Conservation (phyloP, 2,113 vertebrate species). For the Scytalopus superciliaris region DNA sequence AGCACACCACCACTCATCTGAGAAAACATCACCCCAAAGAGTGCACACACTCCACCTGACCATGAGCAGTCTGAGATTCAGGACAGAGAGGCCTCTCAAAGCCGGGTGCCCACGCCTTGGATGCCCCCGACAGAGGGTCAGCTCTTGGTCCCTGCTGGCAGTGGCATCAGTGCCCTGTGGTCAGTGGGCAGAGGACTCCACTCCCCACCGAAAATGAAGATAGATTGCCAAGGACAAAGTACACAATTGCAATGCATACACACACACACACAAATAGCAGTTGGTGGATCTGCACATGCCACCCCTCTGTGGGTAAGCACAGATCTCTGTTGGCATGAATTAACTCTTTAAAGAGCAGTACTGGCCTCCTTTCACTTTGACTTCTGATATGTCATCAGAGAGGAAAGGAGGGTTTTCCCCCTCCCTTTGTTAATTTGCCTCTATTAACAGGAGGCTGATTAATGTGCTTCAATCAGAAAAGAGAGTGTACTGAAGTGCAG, state of each 20-base stretch:
- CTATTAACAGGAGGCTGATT: background rate
- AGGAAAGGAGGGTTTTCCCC: background rate
- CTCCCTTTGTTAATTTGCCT: background rate
- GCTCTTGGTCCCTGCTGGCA: background rate
- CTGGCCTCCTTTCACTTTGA: background rate
- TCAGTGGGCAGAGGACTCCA: background rate
- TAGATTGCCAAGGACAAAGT: background rate
- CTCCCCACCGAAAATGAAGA: background rate
- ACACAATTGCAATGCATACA: background rate
- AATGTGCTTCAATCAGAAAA: background rate
- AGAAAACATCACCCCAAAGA: background rate
- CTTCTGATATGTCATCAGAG: background rate
- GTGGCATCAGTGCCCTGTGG: rapidly evolving
- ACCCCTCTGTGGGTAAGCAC: background rate
- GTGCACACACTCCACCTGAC: background rate
- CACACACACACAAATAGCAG: background rate
- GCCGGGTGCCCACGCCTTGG: rapidly evolving
- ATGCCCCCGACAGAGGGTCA: background rate
- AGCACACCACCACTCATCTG: background rate
- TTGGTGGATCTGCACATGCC: background rate
- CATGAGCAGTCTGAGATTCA: background rate
- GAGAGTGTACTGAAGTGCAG: rapidly evolving
- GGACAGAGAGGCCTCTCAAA: background rate
- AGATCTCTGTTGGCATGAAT: background rate
- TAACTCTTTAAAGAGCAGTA: background rate